Conservation (phyloP, 2,888 invertebrate species). For the Liodrosophila aerea region DNA sequence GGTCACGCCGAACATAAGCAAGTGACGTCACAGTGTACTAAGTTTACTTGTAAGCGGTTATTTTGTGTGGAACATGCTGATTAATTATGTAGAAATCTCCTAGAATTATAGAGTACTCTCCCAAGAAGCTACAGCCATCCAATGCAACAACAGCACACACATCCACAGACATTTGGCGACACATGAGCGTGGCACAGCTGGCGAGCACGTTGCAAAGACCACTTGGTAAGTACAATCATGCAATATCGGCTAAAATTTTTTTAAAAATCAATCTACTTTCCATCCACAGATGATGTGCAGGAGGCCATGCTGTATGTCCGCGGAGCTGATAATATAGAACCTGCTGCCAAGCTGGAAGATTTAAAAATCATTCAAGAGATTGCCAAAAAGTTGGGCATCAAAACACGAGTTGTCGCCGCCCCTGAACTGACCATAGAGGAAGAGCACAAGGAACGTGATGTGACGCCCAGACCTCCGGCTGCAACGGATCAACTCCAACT, state of each 20-base stretch:
- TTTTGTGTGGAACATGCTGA: constrained; percentile 33
- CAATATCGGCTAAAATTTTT: too few species aligned
- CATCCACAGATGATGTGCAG: constrained; percentile 86
- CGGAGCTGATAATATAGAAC: constrained; percentile 84
- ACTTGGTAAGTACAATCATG: constrained; percentile 83
- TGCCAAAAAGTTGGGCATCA: constrained; percentile 87
- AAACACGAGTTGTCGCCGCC: constrained; percentile 84
- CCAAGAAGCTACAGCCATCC: constrained; percentile 74
- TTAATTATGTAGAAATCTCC: constrained; percentile 82
- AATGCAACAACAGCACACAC: constrained; percentile 36
- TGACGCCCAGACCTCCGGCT: constrained; percentile 86
- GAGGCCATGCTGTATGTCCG: constrained; percentile 87
- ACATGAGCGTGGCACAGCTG: constrained; percentile 91
- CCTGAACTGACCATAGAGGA: constrained; percentile 71
- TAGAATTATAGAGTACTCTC: constrained; percentile 85
- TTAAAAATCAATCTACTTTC: too few species aligned
- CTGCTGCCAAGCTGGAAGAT: constrained; percentile 85
- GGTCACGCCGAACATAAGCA: constrained; percentile 1
- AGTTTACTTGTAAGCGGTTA: not conserved
- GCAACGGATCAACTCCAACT: constrained; percentile 86
- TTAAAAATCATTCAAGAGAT: constrained; percentile 86
- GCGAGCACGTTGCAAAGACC: constrained; percentile 86
- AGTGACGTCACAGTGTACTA: constrained; percentile 26
- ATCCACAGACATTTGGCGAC: constrained; percentile 86
- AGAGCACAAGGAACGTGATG: constrained; percentile 83